These are phyloP conservation scores for Clunio marinus DNA, from an alignment of 2,888 invertebrate species.

Conservation along the genomic window DNA sequence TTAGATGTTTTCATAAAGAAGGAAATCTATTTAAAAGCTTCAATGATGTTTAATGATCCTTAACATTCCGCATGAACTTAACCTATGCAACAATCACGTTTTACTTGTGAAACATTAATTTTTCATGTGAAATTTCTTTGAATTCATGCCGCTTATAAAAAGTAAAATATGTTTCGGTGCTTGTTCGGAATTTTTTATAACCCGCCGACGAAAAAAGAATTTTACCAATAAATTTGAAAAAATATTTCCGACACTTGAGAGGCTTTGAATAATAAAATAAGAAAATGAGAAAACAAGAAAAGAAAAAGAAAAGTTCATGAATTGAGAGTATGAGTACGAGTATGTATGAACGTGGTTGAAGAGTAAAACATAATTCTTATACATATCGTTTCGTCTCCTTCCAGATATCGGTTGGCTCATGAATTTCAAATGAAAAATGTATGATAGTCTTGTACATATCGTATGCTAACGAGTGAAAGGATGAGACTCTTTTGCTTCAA, in stretches of 20 bases:
- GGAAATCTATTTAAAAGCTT: too few relatives aligned
- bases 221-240: background rate
- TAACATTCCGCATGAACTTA: too few relatives aligned
- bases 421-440: conserved; percentile 24
- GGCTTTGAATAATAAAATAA: conserved; percentile 10
- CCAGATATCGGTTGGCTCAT: conserved; percentile 16
- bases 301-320: too few relatives aligned
- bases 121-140: background rate
- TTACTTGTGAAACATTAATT: background rate
- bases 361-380: background rate
- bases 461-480: conserved; percentile 2
- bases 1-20: too few relatives aligned
- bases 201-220: background rate
- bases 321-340: too few relatives aligned
- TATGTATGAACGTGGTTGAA: too few relatives aligned
- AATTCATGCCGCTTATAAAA: conserved; percentile 4
- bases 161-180: background rate
- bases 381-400: background rate
- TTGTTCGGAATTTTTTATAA: background rate
- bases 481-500: background rate
- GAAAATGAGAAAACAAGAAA: too few relatives aligned
- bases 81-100: background rate
- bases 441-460: conserved; percentile 6
- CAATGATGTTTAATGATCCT: too few relatives aligned
- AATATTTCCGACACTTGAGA: conserved; percentile 7